These are phyloP conservation scores for Limonius californicus DNA, from an alignment of 1,140 invertebrate species.

Conservation along the genomic window DNA sequence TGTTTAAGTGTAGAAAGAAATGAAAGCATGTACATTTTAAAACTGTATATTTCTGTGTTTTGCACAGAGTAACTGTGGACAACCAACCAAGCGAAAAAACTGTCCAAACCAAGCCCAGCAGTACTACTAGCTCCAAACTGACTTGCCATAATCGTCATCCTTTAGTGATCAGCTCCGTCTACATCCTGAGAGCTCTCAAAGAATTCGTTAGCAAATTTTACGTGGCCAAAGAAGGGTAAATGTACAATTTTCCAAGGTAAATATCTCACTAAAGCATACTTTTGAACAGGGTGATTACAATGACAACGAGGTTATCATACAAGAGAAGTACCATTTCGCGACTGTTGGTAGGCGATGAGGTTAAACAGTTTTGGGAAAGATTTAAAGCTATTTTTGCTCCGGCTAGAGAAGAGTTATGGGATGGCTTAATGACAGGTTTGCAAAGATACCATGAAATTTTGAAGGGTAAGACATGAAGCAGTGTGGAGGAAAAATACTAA, in stretches of 20 bases:
- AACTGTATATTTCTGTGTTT: too few species aligned
- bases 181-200: slow-evolving; percentile 52
- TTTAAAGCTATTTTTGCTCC: slow-evolving; percentile 47
- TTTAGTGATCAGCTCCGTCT: slow-evolving; percentile 54
- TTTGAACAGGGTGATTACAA: neutral
- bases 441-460: slow-evolving; percentile 52
- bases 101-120: too few species aligned
- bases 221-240: slow-evolving; percentile 29
- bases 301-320: slow-evolving; percentile 23
- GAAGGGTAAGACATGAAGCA: slow-evolving; percentile 31
- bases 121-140: neutral
- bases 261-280: neutral
- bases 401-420: slow-evolving; percentile 53
- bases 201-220: slow-evolving; percentile 50
- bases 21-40: too few species aligned
- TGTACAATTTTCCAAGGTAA: neutral
- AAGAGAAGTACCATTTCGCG: slow-evolving; percentile 48
- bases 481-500: neutral
- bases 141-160: slow-evolving; percentile 44
- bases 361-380: slow-evolving; percentile 52
- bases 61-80: too few species aligned
- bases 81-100: too few species aligned
- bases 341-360: slow-evolving; percentile 48
- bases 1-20: too few species aligned
- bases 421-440: slow-evolving; percentile 51